Conservation (phyloP, 2,888 invertebrate species). For the Acheta domesticus region DNA sequence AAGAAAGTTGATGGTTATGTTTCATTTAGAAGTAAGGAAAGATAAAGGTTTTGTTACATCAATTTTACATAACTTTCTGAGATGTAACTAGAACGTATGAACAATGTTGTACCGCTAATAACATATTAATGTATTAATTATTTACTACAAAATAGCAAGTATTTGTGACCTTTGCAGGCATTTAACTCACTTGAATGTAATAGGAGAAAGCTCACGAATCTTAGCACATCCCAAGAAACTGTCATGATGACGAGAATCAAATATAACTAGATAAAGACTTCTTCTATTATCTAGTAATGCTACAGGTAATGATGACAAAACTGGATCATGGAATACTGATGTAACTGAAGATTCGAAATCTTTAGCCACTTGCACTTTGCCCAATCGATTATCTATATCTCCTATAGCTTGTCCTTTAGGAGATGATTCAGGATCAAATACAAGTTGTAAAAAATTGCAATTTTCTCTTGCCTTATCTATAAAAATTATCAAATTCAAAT, state of each 20-base stretch:
- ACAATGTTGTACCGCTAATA: too few species aligned
- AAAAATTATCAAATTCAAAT: conserved; percentile 34
- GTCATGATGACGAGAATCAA: conserved; percentile 70
- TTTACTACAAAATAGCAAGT: neutral
- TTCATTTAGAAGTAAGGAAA: too few species aligned
- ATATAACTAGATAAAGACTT: conserved; percentile 75
- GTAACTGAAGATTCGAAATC: conserved; percentile 44
- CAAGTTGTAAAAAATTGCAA: conserved; percentile 78
- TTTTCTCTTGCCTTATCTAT: conserved; percentile 66
- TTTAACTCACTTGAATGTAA: conserved; percentile 64
- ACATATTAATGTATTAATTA: too few species aligned
- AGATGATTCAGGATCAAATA: conserved; percentile 74
- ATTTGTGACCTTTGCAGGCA: neutral
- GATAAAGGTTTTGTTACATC: too few species aligned
- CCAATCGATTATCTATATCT: conserved; percentile 73
- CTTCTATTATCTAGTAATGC: conserved; percentile 74
- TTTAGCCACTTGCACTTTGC: conserved; percentile 69
- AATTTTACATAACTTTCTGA: too few species aligned
- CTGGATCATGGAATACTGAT: conserved; percentile 63
- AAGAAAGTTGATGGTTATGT: too few species aligned
- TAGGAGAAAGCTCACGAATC: conserved; percentile 64
- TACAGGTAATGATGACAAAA: conserved; percentile 65
- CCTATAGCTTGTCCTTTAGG: conserved; percentile 64
- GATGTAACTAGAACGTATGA: too few species aligned
- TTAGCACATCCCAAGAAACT: conserved; percentile 80